A percentile compares a stretch with the other conserved stretches of the same genome.
Evolutionary conservation across 2,888 invertebrate genomes (phyloP).

Genomic region (Aleiodes leptofemur): DNA sequence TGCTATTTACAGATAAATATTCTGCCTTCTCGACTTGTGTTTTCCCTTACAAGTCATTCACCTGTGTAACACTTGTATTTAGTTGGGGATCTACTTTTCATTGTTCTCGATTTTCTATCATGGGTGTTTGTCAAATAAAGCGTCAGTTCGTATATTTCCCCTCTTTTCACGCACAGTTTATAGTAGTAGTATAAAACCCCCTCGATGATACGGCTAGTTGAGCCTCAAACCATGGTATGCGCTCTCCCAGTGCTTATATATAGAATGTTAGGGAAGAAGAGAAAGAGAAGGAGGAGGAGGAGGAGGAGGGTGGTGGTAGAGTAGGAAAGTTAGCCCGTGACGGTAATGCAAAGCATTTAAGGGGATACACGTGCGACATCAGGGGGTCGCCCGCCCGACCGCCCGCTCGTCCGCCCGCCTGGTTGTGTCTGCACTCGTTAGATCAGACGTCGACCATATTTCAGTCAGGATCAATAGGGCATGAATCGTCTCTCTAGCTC

Average conservation of each 20-base stretch:
- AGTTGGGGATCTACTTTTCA: slow-evolving; percentile 29
- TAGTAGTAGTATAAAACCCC: slow-evolving; percentile 58
- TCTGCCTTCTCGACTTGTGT: slow-evolving; percentile 33
- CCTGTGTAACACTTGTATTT: slow-evolving; percentile 35
- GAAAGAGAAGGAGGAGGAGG: slow-evolving; percentile 24
- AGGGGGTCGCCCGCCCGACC: slow-evolving; percentile 12
- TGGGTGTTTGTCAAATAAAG: slow-evolving; percentile 38
- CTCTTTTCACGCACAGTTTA: slow-evolving; percentile 53
- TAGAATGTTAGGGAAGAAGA: slow-evolving; percentile 20
- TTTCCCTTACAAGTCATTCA: slow-evolving; percentile 34
- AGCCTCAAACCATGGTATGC: slow-evolving; percentile 72
- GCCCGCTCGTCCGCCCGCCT: slow-evolving; percentile 36
- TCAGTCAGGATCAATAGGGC: slow-evolving; percentile 62
- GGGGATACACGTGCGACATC: slow-evolving; percentile 70
- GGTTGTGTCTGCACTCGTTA: slow-evolving; percentile 52
- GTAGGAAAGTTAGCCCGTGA: slow-evolving; percentile 59
- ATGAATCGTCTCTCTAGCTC: slow-evolving; percentile 44
- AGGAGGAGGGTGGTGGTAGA: slow-evolving; percentile 14
- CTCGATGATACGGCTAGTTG: slow-evolving; percentile 74
- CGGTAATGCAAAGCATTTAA: slow-evolving; percentile 70
- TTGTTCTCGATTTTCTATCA: slow-evolving; percentile 35
- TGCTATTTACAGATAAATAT: slow-evolving; percentile 23
- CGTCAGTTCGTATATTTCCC: slow-evolving; percentile 22
- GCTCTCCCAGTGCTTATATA: slow-evolving; percentile 57
- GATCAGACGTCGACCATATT: slow-evolving; percentile 68